Conservation (phyloP, 2,113 vertebrate species). For the Dolichotis patagonum region DNA sequence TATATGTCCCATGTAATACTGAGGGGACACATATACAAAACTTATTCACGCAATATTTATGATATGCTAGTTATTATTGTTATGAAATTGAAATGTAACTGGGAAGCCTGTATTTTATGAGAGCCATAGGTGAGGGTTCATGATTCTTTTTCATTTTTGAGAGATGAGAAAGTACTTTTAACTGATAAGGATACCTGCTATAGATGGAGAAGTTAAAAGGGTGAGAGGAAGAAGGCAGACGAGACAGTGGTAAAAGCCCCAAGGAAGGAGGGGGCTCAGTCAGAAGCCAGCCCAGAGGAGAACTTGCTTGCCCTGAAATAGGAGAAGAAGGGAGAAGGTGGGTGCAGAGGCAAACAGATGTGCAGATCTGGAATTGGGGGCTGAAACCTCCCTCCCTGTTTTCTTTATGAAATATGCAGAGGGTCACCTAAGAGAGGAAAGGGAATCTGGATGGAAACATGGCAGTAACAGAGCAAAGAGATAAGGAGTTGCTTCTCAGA, state of each 20-base stretch:
- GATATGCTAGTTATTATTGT: neutral
- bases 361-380: neutral
- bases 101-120: neutral
- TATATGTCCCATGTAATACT: neutral
- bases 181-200: neutral
- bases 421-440: neutral
- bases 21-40: neutral
- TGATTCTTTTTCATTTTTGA: neutral
- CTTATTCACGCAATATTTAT: neutral
- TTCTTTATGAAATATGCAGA: neutral
- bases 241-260: neutral
- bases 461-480: neutral
- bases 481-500: neutral
- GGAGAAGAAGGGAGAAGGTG: neutral
- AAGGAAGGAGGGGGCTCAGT: accelerated
- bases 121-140: neutral
- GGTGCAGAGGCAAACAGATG: neutral
- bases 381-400: neutral
- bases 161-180: neutral
- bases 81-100: conserved; percentile 48
- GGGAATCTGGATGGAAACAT: neutral
- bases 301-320: neutral
- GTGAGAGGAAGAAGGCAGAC: neutral
- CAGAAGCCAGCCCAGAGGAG: no score
- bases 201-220: neutral